Evolutionary conservation across 1,140 invertebrate species (phyloP), one percentile per base, ranked within the genome.

Genomic region (Apis dorsata): DNA sequence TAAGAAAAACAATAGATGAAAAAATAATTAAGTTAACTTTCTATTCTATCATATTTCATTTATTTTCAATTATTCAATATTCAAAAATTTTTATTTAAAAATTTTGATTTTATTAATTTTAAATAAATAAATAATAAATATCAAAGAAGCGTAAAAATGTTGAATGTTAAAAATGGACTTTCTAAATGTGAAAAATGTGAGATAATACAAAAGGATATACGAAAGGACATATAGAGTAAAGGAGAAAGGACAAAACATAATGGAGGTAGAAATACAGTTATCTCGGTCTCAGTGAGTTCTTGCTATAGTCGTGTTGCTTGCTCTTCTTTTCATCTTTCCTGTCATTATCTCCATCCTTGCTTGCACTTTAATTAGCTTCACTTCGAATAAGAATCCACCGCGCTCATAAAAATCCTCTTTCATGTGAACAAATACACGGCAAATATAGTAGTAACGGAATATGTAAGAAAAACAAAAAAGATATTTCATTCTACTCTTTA

Each of bases 261-360:
- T 51, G 49, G 63, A 69, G 62, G 57, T 59, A 81, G 80, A 76
- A 44, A 77, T 81, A 81, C 80, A 81, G 80, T 81, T 81, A 81
- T 69, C 63, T 57, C n/a, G 44, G n/a, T 57, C 63, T 59, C 73
- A 63, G 72, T 49, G 53, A 77, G 55, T 81, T 81, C 73, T 77
- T 74, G 73, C 73, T 21, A 28, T 21, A 55, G 55, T 81, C 80
- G 49, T 55, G 80, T 81, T 49, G 34, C 63, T 49, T 19, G 73
- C 55, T 81, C 73, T 69, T 81, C 79, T 81, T 81, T 81, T 77
- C 73, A 76, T 76, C 73, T 81, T 76, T 81, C 80, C 80, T 76
- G 55, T 73, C 13, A 81, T 81, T 81, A 81, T 81, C 63, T 53
- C 51, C 34, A 81, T 68, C 63, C 80, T 77, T 75, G 73, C 73